These are phyloP conservation scores for Drosophila aff. DNA, from an alignment of 1,140 invertebrate genomes.

Conservation along the genomic window DNA sequence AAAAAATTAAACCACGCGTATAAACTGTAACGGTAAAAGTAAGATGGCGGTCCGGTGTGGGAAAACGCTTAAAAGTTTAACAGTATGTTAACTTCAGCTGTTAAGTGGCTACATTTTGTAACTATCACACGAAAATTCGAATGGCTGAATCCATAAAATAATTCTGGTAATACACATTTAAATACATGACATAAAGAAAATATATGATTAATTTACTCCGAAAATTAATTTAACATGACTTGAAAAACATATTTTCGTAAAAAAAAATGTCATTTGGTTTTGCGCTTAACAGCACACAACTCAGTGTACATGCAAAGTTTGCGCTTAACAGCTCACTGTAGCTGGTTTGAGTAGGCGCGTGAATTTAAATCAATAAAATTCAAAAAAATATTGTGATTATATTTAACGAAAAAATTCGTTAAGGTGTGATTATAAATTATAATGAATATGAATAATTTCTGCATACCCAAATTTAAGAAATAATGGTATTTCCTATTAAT, in stretches of 20 bases:
- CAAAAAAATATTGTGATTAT: too few species aligned
- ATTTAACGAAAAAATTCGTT: neutral
- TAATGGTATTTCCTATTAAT: neutral
- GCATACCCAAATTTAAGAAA: too few species aligned
- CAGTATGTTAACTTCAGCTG: neutral
- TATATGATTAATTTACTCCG: neutral
- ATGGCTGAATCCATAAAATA: neutral
- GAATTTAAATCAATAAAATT: neutral
- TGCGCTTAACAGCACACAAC: neutral
- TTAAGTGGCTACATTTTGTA: neutral
- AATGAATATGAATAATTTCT: too few species aligned
- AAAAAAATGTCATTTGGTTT: neutral
- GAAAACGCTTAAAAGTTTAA: neutral
- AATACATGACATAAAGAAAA: neutral
- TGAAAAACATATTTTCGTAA: neutral
- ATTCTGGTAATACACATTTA: neutral
- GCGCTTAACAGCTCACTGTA: neutral
- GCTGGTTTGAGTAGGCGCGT: neutral
- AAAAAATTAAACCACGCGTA: slow-evolving; percentile 12
- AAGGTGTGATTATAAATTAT: neutral
- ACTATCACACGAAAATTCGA: neutral
- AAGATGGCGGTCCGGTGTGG: neutral
- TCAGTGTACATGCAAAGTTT: neutral
- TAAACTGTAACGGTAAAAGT: slow-evolving; percentile 1
- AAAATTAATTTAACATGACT: neutral